These are phyloP conservation scores for Cnemophilus loriae DNA, from an alignment of 2,113 vertebrate genomes.

Conservation along the genomic window DNA sequence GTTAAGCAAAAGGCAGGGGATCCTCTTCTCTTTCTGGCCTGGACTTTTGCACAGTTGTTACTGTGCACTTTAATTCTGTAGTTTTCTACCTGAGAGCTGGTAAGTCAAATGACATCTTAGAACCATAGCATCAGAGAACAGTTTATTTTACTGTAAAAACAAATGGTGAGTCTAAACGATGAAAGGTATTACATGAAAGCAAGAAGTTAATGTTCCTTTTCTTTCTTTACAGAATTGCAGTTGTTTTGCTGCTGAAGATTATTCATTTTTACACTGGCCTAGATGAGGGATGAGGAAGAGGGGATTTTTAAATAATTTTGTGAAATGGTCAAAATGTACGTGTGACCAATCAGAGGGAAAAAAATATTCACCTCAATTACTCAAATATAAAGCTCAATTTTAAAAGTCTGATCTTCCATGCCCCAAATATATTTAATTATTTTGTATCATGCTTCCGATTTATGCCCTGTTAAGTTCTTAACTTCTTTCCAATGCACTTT, in stretches of 20 bases:
- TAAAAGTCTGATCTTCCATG: background rate
- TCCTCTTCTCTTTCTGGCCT: background rate
- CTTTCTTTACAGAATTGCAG: background rate
- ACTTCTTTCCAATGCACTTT: background rate
- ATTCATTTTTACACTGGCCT: background rate
- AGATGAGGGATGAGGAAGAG: background rate
- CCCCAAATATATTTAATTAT: background rate
- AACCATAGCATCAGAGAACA: background rate
- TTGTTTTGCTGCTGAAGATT: background rate
- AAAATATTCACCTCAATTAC: background rate
- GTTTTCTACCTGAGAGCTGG: background rate
- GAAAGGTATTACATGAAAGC: background rate
- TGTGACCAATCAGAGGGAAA: background rate
- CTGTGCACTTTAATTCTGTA: background rate
- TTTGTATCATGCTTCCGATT: background rate
- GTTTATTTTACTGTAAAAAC: background rate
- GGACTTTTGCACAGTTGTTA: background rate
- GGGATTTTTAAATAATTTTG: background rate
- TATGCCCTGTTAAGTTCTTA: background rate
- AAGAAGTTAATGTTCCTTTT: background rate
- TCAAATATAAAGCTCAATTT: background rate
- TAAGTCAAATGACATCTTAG: background rate
- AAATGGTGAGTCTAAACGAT: background rate
- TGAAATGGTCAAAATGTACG: background rate
- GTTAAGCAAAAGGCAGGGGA: background rate